Evolutionary conservation across 2,797 vertebrate genomes (phyloP), one percentile per base, ranked within the genome.

Genomic region (Orientallactaga sibirica): DNA sequence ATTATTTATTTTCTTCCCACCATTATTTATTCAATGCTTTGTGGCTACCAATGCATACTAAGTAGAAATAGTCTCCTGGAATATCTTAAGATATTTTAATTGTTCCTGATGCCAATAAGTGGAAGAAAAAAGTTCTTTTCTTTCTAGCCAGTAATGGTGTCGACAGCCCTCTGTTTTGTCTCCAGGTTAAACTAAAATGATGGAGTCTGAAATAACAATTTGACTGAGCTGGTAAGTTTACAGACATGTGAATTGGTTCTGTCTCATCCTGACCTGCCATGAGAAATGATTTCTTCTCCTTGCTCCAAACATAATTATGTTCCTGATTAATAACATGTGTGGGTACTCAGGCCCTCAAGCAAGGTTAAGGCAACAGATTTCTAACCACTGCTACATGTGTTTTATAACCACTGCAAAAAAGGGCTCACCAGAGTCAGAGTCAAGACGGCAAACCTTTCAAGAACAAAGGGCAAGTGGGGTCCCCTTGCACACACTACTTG

Each of bases 251-350:
- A 96, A 76, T 25, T 73, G 82, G 88, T 90, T 66, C 33, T 75
- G 27, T 74, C 64, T 93, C 66, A 90, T 96, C 94, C 83, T 43
- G 55, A 86, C 37, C 92, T 88, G 78, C 85, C 64, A 52, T 68
- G 64, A 86, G 68, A 87, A 92, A 94, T 33, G 96, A 73, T 10
- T 68, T 84, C 83, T 90, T 94, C 82, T 61, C 78, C 22, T 79
- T 41, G 64, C 89, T 77, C 33, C 81, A 94, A 96, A 93, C 41
- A 67, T 37, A 93, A 83, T 95, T 86, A 3, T 0, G 64, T 55
- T 75, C 27, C 80, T 90, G 82, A 93, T 96, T 95, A 96, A 94
- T 43, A 92, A 93, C 90, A 97, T 96, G 95, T 76, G 90, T 93
- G 84, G 88, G 83, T 68, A 94, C 19, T 10, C 27, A 52, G 68